A percentile compares a stretch with the other conserved stretches of the same genome.
phyloP scores from a whole-genome alignment of 2,888 invertebrate species.

The Platycheirus rosarum region DNA sequence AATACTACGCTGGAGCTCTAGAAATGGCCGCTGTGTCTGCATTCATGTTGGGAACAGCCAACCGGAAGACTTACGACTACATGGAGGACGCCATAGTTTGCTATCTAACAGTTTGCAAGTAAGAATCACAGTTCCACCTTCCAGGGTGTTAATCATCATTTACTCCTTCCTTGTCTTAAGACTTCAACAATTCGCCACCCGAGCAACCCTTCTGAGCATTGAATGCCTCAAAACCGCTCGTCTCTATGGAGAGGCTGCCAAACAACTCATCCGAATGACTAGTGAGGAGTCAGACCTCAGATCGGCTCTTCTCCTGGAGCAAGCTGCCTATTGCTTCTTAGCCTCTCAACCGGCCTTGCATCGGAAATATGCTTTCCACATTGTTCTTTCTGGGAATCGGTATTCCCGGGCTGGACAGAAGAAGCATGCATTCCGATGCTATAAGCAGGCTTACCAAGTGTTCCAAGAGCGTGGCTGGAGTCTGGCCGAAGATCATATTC shows the following conservation, averaged over 20 bases:
- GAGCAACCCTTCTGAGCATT: constrained; percentile 94
- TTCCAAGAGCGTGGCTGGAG: constrained; percentile 90
- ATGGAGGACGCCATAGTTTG: constrained; percentile 97
- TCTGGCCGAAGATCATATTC: constrained; percentile 96
- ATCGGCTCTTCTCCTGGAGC: constrained; percentile 96
- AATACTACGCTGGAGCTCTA: constrained; percentile 97
- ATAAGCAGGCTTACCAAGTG: constrained; percentile 95
- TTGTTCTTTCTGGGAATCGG: constrained; percentile 97
- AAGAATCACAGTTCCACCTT: constrained; percentile 73
- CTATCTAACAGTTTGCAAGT: constrained; percentile 95
- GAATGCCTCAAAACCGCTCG: constrained; percentile 92
- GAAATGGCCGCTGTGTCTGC: constrained; percentile 98
- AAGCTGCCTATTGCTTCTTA: constrained; percentile 96
- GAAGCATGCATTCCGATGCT: constrained; percentile 95
- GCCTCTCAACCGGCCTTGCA: constrained; percentile 87
- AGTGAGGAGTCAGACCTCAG: constrained; percentile 98
- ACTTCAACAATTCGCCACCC: constrained; percentile 94
- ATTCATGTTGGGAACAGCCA: constrained; percentile 92
- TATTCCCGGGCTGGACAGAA: constrained; percentile 96
- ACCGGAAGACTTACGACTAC: constrained; percentile 91
- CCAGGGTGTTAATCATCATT: too few relatives aligned
- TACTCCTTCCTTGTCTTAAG: constrained; percentile 82
- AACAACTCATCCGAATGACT: constrained; percentile 96
- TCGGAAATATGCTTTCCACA: constrained; percentile 97
- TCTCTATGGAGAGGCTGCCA: constrained; percentile 95